These are phyloP conservation scores for Erythrolamprus reginae DNA, from an alignment of 2,113 vertebrate species.

Conservation along the genomic window DNA sequence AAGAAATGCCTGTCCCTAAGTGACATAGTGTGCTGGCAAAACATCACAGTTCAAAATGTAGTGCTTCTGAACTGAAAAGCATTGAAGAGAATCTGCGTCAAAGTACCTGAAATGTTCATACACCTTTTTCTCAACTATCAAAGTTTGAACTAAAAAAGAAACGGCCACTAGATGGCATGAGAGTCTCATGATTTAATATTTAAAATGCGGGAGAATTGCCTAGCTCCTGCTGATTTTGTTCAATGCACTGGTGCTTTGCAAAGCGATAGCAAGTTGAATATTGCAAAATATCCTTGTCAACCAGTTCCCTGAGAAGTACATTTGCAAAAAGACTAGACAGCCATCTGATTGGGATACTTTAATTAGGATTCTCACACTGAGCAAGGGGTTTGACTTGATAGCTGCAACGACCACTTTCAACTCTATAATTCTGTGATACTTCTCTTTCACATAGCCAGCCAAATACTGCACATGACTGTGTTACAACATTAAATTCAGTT, in stretches of 20 bases:
- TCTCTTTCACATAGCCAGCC: background rate
- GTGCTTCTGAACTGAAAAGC: conserved; percentile 15
- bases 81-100: conserved; percentile 28
- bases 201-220: background rate
- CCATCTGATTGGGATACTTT: background rate
- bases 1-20: conserved; percentile 19
- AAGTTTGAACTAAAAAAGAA: conserved; percentile 1
- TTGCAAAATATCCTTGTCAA: background rate
- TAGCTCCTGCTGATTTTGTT: conserved; percentile 4
- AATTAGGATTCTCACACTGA: background rate
- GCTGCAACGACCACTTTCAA: background rate
- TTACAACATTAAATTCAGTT: background rate
- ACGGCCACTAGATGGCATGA: conserved; percentile 72
- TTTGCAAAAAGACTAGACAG: background rate
- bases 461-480: background rate
- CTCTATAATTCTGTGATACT: background rate
- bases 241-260: conserved; percentile 35
- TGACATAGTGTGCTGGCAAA: conserved; percentile 11
- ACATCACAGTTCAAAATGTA: conserved; percentile 16
- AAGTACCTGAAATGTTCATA: conserved; percentile 25
- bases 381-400: background rate
- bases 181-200: conserved; percentile 41
- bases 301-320: background rate
- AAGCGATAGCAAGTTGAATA: conserved; percentile 31
- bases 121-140: conserved; percentile 13